Evolutionary conservation across 1,140 invertebrate species (phyloP), one percentile per base, ranked within the genome.

Genomic region (Gryon sp.): DNA sequence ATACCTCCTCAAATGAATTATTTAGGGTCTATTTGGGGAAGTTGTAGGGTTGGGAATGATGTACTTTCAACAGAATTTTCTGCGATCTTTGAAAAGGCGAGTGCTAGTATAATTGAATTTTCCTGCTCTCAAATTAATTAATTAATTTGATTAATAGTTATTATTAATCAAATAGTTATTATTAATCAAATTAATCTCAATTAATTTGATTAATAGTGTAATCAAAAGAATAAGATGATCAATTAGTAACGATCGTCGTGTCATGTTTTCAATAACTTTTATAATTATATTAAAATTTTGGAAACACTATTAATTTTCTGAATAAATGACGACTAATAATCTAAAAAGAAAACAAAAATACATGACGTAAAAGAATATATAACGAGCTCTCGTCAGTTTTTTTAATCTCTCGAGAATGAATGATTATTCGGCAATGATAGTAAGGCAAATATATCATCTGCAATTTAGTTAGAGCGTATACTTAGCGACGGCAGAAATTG

Each of bases 401-500:
- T 72, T 30, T 55, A 63, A 63, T 52, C 22, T 26, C 8, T 32
- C 48, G 43, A 73, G 57, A 63, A 73, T 73, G 59, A 65, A 73
- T 73, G 69, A 73, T 73, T 73, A 73, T 73, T 57, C 60, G 34
- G 50, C 52, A 59, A 73, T 73, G 69, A 73, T 65, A 48, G 41
- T 16, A 41, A 36, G 12, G 38, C 72, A 55, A 75, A 60, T 75
- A 66, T 66, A 66, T 75, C 72, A 66, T 68, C 68, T 53, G 60
- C 55, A 66, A 66, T 75, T 75, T 75, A 20, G 72, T 62, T 53
- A 22, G 22, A 62, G 45, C 62, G 72, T 66, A 45, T 66, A 75
- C 62, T 75, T 66, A 75, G 60, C 62, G 60, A 75, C 72, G 62
- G 53, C 32, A 66, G 72, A 68, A 75, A 75, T 75, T 75, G 72